Evolutionary conservation across 2,113 vertebrate species (phyloP).

Genomic region (Origma solitaria): DNA sequence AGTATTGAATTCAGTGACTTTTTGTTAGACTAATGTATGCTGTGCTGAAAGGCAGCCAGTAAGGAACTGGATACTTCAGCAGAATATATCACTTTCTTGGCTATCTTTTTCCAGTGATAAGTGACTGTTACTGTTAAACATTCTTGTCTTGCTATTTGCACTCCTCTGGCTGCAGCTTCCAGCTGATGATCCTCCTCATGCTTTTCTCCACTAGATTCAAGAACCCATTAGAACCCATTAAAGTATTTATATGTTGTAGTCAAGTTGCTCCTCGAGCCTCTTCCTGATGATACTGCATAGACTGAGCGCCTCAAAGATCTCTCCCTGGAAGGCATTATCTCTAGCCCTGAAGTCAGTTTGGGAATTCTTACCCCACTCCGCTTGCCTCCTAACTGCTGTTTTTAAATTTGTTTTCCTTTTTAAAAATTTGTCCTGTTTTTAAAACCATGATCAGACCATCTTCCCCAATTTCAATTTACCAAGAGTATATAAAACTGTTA

Average conservation of each 20-base stretch:
- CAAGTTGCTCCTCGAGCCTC: background rate
- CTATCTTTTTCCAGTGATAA: background rate
- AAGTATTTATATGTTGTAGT: background rate
- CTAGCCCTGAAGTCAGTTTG: background rate
- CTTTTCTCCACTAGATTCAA: background rate
- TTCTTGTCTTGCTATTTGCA: background rate
- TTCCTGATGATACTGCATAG: background rate
- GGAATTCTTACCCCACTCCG: background rate
- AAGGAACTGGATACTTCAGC: background rate
- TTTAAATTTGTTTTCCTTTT: background rate
- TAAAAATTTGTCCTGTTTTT: background rate
- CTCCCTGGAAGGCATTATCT: background rate
- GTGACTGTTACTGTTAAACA: background rate
- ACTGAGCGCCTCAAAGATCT: background rate
- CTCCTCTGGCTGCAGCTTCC: background rate
- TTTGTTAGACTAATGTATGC: background rate
- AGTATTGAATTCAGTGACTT: background rate
- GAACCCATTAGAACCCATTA: background rate
- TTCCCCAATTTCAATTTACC: background rate
- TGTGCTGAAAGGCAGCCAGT: background rate
- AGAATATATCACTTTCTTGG: background rate
- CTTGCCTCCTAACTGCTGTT: background rate
- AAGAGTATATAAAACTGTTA: background rate
- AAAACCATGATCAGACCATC: background rate
- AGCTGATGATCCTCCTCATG: background rate